Evolutionary conservation across 2,113 vertebrate genomes (phyloP).

Genomic region (Dissostichus mawsoni): DNA sequence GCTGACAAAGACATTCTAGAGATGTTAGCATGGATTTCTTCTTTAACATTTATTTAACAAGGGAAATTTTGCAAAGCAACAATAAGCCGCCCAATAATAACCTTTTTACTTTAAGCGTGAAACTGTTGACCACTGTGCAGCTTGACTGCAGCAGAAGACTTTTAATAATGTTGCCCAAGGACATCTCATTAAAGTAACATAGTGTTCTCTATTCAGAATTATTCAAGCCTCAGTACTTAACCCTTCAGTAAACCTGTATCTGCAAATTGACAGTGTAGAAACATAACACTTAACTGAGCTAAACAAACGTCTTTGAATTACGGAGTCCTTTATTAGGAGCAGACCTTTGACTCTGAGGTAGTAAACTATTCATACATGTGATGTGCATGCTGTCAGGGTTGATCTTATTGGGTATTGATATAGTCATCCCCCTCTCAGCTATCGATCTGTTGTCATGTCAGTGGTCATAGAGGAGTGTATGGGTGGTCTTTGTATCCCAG

Average conservation of each 20-base stretch:
- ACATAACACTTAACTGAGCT: constrained; percentile 5
- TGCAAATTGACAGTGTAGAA: neutral
- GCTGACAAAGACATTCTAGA: neutral
- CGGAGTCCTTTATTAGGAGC: neutral
- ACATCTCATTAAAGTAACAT: constrained; percentile 33
- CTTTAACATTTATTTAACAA: constrained; percentile 24
- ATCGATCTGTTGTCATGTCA: constrained; percentile 16
- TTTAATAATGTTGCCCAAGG: constrained; percentile 34
- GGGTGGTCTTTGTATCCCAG: constrained; percentile 45
- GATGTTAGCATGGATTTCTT: neutral
- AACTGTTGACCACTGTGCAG: constrained; percentile 44
- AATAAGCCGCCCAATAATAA: constrained; percentile 54
- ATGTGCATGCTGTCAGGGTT: neutral
- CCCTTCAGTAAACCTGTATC: constrained; percentile 6
- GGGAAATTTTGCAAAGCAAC: constrained; percentile 42
- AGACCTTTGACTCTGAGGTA: constrained; percentile 7
- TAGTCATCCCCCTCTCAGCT: constrained; percentile 6
- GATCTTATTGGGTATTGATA: neutral
- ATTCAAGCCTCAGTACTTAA: neutral
- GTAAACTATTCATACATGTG: neutral
- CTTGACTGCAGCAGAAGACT: constrained; percentile 35
- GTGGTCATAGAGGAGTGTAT: constrained; percentile 23
- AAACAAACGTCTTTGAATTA: neutral
- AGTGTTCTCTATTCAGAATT: constrained; percentile 21
- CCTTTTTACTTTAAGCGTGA: constrained; percentile 18